Evolutionary conservation across 2,113 vertebrate species (phyloP).

Genomic region (Macquaria ambigua): DNA sequence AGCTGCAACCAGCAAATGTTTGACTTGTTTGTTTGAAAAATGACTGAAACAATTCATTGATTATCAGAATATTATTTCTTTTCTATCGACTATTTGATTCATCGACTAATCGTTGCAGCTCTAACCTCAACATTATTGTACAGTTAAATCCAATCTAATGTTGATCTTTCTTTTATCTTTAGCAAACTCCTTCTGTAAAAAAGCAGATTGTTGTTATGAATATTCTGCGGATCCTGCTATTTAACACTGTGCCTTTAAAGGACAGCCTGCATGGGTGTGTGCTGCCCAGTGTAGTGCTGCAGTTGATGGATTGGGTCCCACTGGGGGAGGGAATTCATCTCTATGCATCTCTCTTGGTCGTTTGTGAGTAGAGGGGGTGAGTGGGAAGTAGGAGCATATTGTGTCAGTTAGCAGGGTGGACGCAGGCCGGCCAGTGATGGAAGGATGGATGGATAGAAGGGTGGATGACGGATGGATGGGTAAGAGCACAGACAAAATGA

Average conservation of each 20-base stretch:
- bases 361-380: constrained; percentile 47
- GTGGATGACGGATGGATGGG: not conserved
- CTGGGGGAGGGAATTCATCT: constrained; percentile 54
- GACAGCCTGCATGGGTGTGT: constrained; percentile 12
- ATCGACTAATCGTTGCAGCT: too few species aligned
- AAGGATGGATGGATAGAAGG: constrained; percentile 13
- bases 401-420: constrained; percentile 34
- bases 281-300: constrained; percentile 21
- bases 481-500: constrained; percentile 12
- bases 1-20: too few species aligned
- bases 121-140: not conserved
- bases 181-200: not conserved
- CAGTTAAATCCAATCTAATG: not conserved
- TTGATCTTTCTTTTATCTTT: not conserved
- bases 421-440: not conserved
- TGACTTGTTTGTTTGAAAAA: too few species aligned
- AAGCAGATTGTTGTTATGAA: not conserved
- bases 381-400: constrained; percentile 44
- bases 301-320: constrained; percentile 67
- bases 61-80: too few species aligned
- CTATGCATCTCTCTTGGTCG: constrained; percentile 37
- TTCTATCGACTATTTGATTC: too few species aligned
- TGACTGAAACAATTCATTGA: too few species aligned
- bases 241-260: constrained; percentile 46
- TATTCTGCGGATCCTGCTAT: not conserved